These are phyloP conservation scores for Rhopilema esculentum DNA, from an alignment of 30 jellyfish, hydroid and myxozoan species.

Conservation along the genomic window DNA sequence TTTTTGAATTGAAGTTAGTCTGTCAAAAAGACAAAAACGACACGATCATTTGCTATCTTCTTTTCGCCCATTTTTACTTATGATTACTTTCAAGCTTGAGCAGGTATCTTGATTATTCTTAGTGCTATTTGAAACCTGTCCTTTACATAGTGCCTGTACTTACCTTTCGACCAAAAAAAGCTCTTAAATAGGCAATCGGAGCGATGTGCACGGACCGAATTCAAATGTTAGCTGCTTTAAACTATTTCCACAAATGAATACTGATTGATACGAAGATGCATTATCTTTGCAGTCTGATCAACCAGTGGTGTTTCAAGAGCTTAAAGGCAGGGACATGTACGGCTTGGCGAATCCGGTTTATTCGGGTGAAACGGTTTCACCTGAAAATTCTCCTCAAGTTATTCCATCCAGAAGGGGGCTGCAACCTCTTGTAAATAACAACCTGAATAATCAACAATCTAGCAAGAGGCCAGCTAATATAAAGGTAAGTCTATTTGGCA, in stretches of 20 bases:
- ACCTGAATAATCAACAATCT: not conserved
- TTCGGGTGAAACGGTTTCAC: not conserved
- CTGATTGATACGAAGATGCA: not conserved
- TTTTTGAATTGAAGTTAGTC: too few relatives aligned
- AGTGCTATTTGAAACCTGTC: too few relatives aligned
- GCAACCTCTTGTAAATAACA: not conserved
- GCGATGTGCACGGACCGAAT: not conserved
- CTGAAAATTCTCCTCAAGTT: constrained; percentile 33
- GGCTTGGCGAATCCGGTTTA: constrained; percentile 21
- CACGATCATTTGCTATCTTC: too few relatives aligned
- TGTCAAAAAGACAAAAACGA: too few relatives aligned
- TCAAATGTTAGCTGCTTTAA: not conserved
- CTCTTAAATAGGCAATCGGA: too few relatives aligned
- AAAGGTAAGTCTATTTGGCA: constrained; percentile 20
- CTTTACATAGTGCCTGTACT: too few relatives aligned
- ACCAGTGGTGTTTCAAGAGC: not conserved
- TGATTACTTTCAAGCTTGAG: too few relatives aligned
- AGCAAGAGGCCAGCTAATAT: not conserved
- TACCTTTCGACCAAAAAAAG: too few relatives aligned
- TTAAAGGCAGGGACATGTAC: not conserved
- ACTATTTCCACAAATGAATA: not conserved
- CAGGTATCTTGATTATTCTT: too few relatives aligned
- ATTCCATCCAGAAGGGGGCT: constrained; percentile 2
- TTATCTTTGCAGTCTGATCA: constrained; percentile 25
- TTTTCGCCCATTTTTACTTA: too few relatives aligned